Base-by-base conservation (phyloP, 2,888 invertebrate genomes). In the Drosophila prostipennis region DNA sequence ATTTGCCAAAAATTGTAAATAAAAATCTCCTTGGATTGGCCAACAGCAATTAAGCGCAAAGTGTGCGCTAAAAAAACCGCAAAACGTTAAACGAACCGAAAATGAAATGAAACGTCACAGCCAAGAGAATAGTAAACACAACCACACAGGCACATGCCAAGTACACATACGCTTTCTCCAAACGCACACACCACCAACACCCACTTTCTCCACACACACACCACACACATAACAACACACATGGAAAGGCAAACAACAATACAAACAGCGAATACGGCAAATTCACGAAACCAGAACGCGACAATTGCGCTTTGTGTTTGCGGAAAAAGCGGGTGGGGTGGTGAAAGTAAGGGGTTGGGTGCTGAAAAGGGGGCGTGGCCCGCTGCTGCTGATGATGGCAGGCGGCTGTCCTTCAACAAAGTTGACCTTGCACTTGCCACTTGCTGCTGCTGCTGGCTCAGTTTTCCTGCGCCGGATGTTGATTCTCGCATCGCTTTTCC, bases 381-480 rank as follows among this genome's bases (percentile, higher is more conserved):
- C 23, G 32, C 42, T 42, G 40, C 23, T 40, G 32, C 42, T 42
- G 42, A 23, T 45, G 48, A 51, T 63, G 63, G 77, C 70, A 74
- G 65, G 57, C 68, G 69, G 86, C 75, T 77, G 82, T 82, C 86
- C 86, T 83, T 83, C 82, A 78, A 82, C 82, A 85, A 71, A 74
- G 86, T 83, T 86, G 80, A 83, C 83, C 83, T 83, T 85, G 86
- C 86, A 80, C 83, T 83, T 83, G 86, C 86, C 86, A 83, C 86
- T 83, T 85, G 82, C 84, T 79, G 69, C 46, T 85, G 82, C 84
- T 79, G 69, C 46, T 72, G 72, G 46, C 55, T 58, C 55, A 59
- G 68, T 61, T 45, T 52, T 52, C 61, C 73, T 67, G 67, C 67
- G 83, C 86, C 80, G 83, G 83, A 86, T 83, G 83, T 83, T 86